Percentiles rank a stretch among this genome's conserved stretches.
These are phyloP conservation scores for Agriopis marginaria DNA, from an alignment of 2,888 invertebrate species.

Conservation along the genomic window DNA sequence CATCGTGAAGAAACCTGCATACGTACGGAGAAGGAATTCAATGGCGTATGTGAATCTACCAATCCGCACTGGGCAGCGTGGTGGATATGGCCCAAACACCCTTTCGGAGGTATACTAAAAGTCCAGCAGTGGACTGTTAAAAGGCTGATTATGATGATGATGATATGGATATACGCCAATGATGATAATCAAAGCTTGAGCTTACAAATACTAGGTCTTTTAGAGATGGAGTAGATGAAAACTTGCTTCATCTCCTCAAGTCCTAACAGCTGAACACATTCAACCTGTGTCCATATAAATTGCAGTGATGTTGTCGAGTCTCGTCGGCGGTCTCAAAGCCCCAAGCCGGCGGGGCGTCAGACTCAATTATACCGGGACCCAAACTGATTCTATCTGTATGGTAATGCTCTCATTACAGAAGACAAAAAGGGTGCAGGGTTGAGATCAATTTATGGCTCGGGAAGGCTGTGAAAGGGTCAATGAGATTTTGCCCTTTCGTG, in stretches of 20 bases:
- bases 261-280: conserved; percentile 25
- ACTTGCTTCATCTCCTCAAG: not conserved
- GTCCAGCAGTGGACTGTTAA: too few relatives aligned
- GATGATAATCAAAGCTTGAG: too few relatives aligned
- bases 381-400: conserved; percentile 83
- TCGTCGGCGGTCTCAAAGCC: conserved; percentile 70
- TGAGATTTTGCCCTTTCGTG: conserved; percentile 55
- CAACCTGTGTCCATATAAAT: conserved; percentile 33
- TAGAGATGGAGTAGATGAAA: too few relatives aligned
- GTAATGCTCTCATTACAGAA: conserved; percentile 82
- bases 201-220: too few relatives aligned
- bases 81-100: too few relatives aligned
- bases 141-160: too few relatives aligned
- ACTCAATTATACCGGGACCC: conserved; percentile 76
- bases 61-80: too few relatives aligned
- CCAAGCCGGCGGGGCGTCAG: conserved; percentile 75
- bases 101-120: too few relatives aligned
- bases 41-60: too few relatives aligned
- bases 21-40: too few relatives aligned
- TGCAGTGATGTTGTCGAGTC: conserved; percentile 30
- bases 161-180: too few relatives aligned
- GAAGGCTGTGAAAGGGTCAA: conserved; percentile 54
- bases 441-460: conserved; percentile 52
- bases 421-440: conserved; percentile 71
- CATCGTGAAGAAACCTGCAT: too few relatives aligned